Evolutionary conservation across 2,888 invertebrate genomes (phyloP), one percentile per base, ranked within the genome.

Genomic region (Ormia ochracea): DNA sequence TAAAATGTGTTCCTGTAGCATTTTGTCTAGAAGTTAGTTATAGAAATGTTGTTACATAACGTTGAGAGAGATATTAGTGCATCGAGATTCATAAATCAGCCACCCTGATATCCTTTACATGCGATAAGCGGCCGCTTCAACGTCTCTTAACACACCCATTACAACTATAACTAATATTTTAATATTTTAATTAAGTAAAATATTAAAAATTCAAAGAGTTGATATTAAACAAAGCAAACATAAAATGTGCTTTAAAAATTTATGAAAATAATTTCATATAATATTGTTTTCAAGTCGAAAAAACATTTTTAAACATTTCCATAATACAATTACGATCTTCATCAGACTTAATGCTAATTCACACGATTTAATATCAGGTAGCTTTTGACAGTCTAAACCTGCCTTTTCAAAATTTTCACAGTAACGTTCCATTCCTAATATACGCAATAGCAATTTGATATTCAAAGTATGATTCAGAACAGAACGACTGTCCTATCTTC

Each of bases 351-450:
- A 87, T 59, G 12, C 87, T 88, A 28, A 87, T 81, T 87, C 87
- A 9, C 66, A 76, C 0, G 82, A 77, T 17, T 83, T 81, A 59
- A 88, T 83, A 41, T 83, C 84, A 45, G 84, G 82, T 59, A 88
- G 73, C 7, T 84, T 83, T 7, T 84, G 81, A 4, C 86, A 70
- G 76, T 87, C 84, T 26, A 87, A 82, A 21, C 84, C 83, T 1
- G 83, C 84, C 4, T 78, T 77, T 61, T 86, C 84, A 50, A 87
- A 87, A 14, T 82, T 78, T 50, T 86, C 85, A 56, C 82, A 69
- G 69, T 87, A 87, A 6, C 81, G 81, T 17, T 85, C 88, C 4
- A 87, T 75, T 2, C 88, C 87, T 26, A 88, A 77, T 26, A 84
- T 84, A 10, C 83, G 76, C 10, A 87, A 81, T 3, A 86, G 74